phyloP scores from a whole-genome alignment of 2,797 vertebrate species.

The Sebastiscus albofasciatus region DNA sequence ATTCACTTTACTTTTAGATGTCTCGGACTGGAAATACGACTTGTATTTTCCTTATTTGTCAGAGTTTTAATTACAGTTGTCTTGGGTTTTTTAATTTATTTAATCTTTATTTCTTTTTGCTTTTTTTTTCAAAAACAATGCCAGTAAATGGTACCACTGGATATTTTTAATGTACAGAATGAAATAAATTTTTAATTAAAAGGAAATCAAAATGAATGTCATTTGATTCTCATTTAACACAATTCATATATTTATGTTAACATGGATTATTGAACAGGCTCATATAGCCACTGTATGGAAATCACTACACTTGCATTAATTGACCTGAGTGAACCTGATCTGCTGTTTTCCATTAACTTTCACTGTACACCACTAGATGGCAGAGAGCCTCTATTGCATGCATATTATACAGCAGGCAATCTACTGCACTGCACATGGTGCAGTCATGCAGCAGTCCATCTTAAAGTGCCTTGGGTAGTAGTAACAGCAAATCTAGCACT shows the following conservation, averaged over 20 bases:
- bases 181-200: conserved; percentile 56
- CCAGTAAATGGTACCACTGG: conserved; percentile 61
- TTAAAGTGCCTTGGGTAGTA: conserved; percentile 29
- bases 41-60: conserved; percentile 44
- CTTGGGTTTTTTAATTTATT: conserved; percentile 51
- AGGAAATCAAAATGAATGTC: background rate
- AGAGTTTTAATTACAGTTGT: background rate
- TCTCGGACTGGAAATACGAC: conserved; percentile 32
- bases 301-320: background rate
- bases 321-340: background rate
- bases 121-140: conserved; percentile 13
- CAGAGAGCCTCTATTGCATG: background rate
- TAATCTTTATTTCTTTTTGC: conserved; percentile 20
- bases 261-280: background rate
- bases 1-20: background rate
- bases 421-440: conserved; percentile 60
- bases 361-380: conserved; percentile 58
- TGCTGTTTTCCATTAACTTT: background rate
- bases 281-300: background rate
- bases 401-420: background rate
- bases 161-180: conserved; percentile 71
- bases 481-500: conserved; percentile 28
- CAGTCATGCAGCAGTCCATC: conserved; percentile 63
- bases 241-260: background rate
- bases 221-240: background rate